Evolutionary conservation across 2,797 vertebrate species (phyloP).

Genomic region (Esox lucius): DNA sequence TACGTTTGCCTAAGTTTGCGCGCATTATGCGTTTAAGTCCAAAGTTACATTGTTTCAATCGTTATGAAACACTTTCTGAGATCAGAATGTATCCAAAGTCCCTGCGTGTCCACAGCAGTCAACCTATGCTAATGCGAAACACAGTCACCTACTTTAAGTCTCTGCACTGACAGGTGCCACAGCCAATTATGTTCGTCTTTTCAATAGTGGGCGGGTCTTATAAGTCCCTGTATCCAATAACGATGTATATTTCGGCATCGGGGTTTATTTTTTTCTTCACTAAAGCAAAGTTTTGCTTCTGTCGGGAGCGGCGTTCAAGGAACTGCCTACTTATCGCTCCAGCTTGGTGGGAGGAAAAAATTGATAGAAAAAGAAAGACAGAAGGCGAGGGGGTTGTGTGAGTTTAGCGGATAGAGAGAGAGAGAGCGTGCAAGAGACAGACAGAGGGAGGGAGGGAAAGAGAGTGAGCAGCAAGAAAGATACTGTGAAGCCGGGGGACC

Average conservation of each 20-base stretch:
- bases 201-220: slow-evolving; percentile 42
- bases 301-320: slow-evolving; percentile 45
- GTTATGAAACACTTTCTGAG: slow-evolving; percentile 1
- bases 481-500: slow-evolving; percentile 59
- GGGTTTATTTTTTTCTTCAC: slow-evolving; percentile 63
- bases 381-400: slow-evolving; percentile 21
- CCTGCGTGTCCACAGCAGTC: slow-evolving; percentile 35
- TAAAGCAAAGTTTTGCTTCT: slow-evolving; percentile 69
- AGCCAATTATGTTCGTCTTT: slow-evolving; percentile 56
- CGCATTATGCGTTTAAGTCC: neutral
- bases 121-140: slow-evolving; percentile 27
- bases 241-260: slow-evolving; percentile 36
- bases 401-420: slow-evolving; percentile 27
- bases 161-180: slow-evolving; percentile 36
- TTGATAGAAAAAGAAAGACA: slow-evolving; percentile 5
- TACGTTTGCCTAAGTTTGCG: neutral
- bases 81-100: slow-evolving; percentile 18
- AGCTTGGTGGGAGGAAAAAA: slow-evolving; percentile 35
- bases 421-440: slow-evolving; percentile 31
- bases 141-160: slow-evolving; percentile 57
- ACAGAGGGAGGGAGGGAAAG: slow-evolving; percentile 43
- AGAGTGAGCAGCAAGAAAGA: slow-evolving; percentile 29
- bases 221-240: slow-evolving; percentile 61
- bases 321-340: slow-evolving; percentile 59
- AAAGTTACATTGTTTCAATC: neutral